These are phyloP conservation scores for Myocastor coypus DNA, from an alignment of 2,113 vertebrate species.

Conservation along the genomic window DNA sequence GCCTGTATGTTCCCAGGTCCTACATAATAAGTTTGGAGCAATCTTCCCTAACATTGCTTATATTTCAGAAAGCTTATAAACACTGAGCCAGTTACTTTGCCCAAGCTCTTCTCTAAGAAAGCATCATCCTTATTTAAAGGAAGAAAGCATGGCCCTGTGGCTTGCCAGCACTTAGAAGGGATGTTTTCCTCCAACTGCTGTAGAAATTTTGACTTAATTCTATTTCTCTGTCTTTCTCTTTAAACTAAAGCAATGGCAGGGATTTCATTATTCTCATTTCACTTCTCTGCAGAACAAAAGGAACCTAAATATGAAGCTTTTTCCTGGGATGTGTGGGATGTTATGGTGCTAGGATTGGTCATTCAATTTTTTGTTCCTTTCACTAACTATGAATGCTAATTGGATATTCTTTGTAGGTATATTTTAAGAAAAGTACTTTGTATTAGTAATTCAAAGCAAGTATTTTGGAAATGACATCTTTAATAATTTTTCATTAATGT, in stretches of 20 bases:
- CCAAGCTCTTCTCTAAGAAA: background rate
- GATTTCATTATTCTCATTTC: background rate
- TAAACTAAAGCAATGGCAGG: background rate
- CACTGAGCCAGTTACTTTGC: background rate
- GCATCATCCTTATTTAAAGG: background rate
- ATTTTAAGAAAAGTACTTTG: background rate
- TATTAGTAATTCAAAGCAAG: conserved; percentile 41
- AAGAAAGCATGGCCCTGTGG: background rate
- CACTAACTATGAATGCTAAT: background rate
- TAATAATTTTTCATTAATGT: conserved; percentile 59
- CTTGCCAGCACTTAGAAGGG: background rate
- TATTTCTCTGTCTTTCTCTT: background rate
- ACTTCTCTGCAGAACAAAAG: background rate
- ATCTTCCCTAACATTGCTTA: background rate
- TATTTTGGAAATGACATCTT: conserved; percentile 43
- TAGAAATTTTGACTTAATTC: background rate
- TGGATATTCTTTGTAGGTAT: conserved; percentile 1
- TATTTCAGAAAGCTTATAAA: background rate
- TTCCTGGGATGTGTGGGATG: background rate
- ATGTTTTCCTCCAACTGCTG: background rate
- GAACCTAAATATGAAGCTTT: background rate
- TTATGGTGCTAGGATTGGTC: background rate
- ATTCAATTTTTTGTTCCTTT: background rate
- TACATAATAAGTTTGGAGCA: background rate
- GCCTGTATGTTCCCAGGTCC: background rate